Percentiles rank a stretch among this genome's conserved stretches.
phyloP scores from a whole-genome alignment of 2,888 invertebrate genomes.

The Agrotis ipsilon region DNA sequence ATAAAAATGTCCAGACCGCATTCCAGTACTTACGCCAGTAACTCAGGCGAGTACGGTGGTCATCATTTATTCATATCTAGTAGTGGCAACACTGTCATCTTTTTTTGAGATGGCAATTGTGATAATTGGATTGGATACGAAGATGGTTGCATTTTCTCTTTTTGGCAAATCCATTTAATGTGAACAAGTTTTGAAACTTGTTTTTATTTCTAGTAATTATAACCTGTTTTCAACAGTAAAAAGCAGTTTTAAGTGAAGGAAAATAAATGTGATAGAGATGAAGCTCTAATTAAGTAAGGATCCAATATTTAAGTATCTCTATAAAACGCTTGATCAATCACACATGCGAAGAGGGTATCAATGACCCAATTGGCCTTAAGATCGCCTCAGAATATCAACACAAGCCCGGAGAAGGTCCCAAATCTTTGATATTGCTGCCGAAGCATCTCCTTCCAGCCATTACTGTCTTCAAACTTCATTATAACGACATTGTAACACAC shows the following conservation, averaged over 20 bases:
- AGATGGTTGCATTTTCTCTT: constrained; percentile 5
- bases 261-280: neutral
- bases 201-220: neutral
- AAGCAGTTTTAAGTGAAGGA: neutral
- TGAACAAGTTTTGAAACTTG: neutral
- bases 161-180: constrained; percentile 7
- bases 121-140: constrained; percentile 41
- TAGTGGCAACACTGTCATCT: constrained; percentile 35
- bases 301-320: neutral
- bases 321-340: constrained; percentile 6
- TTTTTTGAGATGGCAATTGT: constrained; percentile 38
- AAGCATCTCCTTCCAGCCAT: constrained; percentile 47
- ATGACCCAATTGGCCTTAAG: constrained; percentile 14
- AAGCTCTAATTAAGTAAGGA: neutral
- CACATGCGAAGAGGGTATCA: neutral
- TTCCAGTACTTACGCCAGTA: constrained; percentile 43
- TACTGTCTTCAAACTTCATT: constrained; percentile 74
- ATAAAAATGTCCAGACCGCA: constrained; percentile 54
- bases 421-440: constrained; percentile 55
- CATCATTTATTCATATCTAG: constrained; percentile 54
- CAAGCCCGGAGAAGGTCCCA: constrained; percentile 30
- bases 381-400: constrained; percentile 32
- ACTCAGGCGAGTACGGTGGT: constrained; percentile 15
- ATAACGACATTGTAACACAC: constrained; percentile 75
- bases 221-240: neutral